These are phyloP conservation scores for Calameuta pallipes DNA, from an alignment of 2,888 invertebrate species.

Conservation along the genomic window DNA sequence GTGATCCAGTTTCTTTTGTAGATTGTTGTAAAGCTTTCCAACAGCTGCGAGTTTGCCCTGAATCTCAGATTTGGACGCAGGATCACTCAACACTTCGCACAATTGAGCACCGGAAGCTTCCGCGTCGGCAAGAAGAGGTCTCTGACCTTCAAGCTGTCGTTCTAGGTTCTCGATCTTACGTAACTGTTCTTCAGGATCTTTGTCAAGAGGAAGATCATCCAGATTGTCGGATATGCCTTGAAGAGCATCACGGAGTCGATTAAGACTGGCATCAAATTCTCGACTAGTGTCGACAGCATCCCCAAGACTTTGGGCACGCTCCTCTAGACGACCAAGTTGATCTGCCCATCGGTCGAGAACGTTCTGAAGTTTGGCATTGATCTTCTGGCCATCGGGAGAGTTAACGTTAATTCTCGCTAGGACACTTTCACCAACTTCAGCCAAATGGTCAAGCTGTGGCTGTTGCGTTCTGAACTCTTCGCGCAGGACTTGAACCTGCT, in stretches of 20 bases:
- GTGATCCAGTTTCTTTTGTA: conserved; percentile 90
- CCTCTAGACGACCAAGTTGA: conserved; percentile 80
- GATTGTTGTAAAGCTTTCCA: conserved; percentile 87
- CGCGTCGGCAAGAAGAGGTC: conserved; percentile 87
- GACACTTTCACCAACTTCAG: conserved; percentile 83
- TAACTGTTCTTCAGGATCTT: conserved; percentile 88
- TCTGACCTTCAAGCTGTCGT: conserved; percentile 87
- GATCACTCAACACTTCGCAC: conserved; percentile 88
- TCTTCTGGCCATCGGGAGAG: conserved; percentile 73
- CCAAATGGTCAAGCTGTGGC: conserved; percentile 86
- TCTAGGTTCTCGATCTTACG: conserved; percentile 89
- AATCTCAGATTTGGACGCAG: conserved; percentile 90
- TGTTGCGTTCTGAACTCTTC: conserved; percentile 96
- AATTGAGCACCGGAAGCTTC: conserved; percentile 91
- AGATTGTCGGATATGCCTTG: conserved; percentile 88
- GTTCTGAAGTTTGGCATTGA: conserved; percentile 78
- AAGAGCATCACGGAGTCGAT: conserved; percentile 86
- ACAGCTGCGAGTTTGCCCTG: conserved; percentile 87
- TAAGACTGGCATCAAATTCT: conserved; percentile 90
- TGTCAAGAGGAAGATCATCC: conserved; percentile 83
- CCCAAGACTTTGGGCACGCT: conserved; percentile 88
- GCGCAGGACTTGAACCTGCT: conserved; percentile 88
- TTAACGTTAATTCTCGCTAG: conserved; percentile 71
- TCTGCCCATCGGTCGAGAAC: conserved; percentile 86
- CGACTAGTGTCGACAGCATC: conserved; percentile 93